phyloP scores from a whole-genome alignment of 1,140 invertebrate species.

The Zelostemma sp. region DNA sequence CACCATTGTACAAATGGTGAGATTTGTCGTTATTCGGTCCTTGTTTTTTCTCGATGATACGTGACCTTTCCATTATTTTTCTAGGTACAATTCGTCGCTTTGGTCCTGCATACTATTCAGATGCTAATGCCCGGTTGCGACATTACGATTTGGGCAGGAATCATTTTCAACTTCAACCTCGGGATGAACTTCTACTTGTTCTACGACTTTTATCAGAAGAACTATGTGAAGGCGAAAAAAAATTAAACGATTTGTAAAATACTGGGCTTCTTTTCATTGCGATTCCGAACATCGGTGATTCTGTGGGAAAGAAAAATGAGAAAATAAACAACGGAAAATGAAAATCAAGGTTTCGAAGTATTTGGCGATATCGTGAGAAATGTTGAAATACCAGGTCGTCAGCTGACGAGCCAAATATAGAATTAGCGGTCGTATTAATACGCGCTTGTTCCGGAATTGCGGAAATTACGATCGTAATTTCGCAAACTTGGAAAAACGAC shows the following conservation, averaged over 20 bases:
- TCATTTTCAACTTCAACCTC: conserved; percentile 5
- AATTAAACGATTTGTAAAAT: conserved; percentile 1
- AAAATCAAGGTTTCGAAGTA: too few relatives aligned
- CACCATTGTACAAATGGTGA: conserved; percentile 64
- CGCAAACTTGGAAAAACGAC: too few relatives aligned
- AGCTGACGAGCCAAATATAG: neutral
- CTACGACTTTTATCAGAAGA: conserved; percentile 51
- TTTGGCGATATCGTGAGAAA: too few relatives aligned
- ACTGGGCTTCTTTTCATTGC: neutral
- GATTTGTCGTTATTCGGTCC: neutral
- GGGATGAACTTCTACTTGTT: conserved; percentile 50
- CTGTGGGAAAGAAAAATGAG: too few relatives aligned
- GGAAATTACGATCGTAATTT: too few relatives aligned
- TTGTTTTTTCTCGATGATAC: conserved; percentile 10
- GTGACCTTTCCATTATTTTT: conserved; percentile 12
- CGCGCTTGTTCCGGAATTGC: neutral
- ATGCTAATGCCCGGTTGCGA: conserved; percentile 25
- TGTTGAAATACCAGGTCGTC: neutral
- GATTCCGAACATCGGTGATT: too few relatives aligned
- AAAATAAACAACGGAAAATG: too few relatives aligned
- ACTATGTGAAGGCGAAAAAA: conserved; percentile 38
- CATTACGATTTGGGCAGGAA: conserved; percentile 21
- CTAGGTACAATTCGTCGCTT: conserved; percentile 78
- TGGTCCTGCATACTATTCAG: conserved; percentile 74
- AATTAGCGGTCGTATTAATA: neutral